Base-by-base conservation (phyloP, 1,140 invertebrate genomes). In the Polypedilum vanderplanki region DNA sequence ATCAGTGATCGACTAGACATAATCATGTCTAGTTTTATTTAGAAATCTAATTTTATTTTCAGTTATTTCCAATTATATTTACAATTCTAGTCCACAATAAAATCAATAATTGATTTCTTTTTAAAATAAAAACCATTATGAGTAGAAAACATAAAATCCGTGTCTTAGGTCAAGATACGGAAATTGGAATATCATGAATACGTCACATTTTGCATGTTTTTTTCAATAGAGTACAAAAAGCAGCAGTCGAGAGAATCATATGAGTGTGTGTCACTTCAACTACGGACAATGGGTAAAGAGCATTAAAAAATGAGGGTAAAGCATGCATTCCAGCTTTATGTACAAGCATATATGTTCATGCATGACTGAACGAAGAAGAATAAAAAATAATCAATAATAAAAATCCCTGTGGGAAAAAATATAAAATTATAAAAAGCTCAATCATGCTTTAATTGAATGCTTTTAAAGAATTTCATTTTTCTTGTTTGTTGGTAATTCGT, bases 161-260 rank as follows among this genome's bases (percentile, higher is more conserved):
- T 70, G 65, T 70, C 15, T 70, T 70, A 70, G 65, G 65, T 70
- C 65, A 70, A 18, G 65, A 70, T 20, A 70, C 65, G 65, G 20
- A 70, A 70, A 70, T 70, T 22, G 65, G 17, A 18, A 70, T 70
- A 18, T 70, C 24, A n/a, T 57, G 2, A 70, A 70, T 18, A 70
- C 17, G 65, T 70, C 65, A 70, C 65, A 70, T 18, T 22, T 70
- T 18, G 65, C 65, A 18, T 70, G 65, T 18, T 18, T 18, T 57
- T 57, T 3, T 57, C 41, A 57, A 57, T 57, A 57, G 2, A 33
- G 24, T 5, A 33, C 24, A 33, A 33, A 33, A 33, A 33, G 24
- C 24, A 33, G 24, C 24, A 33, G 24, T 33, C 24, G 24, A 57
- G 46, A n/a, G 46, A 57, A 12, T 57, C 46, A 57, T 57, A 57